Conservation (phyloP, 2,797 vertebrate species). For the Taeniopygia guttata region DNA sequence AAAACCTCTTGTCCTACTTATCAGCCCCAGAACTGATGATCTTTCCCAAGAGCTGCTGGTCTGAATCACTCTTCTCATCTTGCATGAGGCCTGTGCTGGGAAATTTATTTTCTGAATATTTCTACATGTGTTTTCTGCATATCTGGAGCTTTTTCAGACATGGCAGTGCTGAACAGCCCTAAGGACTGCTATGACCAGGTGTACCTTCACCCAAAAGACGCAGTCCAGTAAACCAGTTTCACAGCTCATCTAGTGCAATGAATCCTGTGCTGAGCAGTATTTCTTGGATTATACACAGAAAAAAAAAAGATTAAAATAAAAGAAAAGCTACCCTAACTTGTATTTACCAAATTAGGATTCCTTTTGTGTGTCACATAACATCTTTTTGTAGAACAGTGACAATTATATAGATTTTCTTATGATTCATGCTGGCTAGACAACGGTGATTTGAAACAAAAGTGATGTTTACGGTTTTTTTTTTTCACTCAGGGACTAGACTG, state of each 20-base stretch:
- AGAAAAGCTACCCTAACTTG: not conserved
- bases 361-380: not conserved
- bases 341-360: not conserved
- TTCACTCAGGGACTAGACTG: not conserved
- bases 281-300: not conserved
- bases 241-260: not conserved
- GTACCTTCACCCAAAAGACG: not conserved
- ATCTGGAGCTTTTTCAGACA: not conserved
- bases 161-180: not conserved
- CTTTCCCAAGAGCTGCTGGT: not conserved
- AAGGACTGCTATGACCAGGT: not conserved
- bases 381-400: not conserved
- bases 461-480: not conserved
- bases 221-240: not conserved
- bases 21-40: not conserved
- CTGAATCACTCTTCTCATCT: not conserved
- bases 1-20: not conserved
- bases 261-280: not conserved
- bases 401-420: conserved; percentile 1
- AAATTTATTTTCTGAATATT: not conserved
- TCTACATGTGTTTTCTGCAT: fast-evolving
- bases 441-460: not conserved
- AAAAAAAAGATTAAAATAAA: not conserved
- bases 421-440: not conserved
- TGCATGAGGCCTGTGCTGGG: not conserved